phyloP scores from a whole-genome alignment of 1,140 invertebrate genomes.

The Steinernema feltiae region DNA sequence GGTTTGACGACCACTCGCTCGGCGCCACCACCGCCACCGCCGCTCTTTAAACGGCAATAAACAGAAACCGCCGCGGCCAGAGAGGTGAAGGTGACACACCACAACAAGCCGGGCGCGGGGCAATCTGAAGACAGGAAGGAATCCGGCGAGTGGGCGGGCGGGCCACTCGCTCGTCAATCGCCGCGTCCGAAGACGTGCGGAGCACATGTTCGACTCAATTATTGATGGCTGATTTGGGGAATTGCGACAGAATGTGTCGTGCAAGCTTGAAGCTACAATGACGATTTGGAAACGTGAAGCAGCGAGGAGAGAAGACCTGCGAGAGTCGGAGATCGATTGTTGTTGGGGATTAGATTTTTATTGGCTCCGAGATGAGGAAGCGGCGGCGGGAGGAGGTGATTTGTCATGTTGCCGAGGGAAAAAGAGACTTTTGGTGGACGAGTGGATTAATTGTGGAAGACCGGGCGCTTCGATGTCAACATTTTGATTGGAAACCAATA shows the following conservation, averaged over 20 bases:
- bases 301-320: background rate
- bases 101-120: background rate
- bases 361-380: background rate
- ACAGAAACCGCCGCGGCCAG: background rate
- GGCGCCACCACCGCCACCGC: too few species aligned
- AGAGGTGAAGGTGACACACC: background rate
- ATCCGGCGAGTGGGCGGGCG: background rate
- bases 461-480: too few species aligned
- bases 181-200: background rate
- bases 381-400: background rate
- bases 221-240: constrained; percentile 7
- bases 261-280: background rate
- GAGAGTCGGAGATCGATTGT: background rate
- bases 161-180: background rate
- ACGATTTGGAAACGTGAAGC: background rate
- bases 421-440: background rate
- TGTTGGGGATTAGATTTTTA: background rate
- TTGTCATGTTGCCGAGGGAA: background rate
- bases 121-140: background rate
- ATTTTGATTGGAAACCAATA: too few species aligned
- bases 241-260: background rate
- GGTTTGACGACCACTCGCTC: too few species aligned
- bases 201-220: constrained; percentile 3
- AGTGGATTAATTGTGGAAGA: too few species aligned
- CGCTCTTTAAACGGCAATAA: constrained; percentile 1